Evolutionary conservation across 2,797 vertebrate species (phyloP), one percentile per base, ranked within the genome.

Genomic region (Coendou prehensilis): DNA sequence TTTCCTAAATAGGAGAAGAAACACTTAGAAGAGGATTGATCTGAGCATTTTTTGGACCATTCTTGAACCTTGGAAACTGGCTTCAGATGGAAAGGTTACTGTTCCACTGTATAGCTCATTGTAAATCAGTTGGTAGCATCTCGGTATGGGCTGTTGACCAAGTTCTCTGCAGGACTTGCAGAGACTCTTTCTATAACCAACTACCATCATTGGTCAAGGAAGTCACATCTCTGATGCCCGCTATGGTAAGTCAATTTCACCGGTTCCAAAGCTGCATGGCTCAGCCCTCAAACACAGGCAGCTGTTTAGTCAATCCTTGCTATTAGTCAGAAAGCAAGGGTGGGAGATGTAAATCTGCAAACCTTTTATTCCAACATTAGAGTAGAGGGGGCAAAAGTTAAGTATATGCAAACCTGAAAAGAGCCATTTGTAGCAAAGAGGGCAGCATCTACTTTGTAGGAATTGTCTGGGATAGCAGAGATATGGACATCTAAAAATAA

Each of bases 371-470:
- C 41, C 2, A 76, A 18, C 28, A n/a, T 20, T 73, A 13, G 61
- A 69, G 1, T 64, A 17, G 33, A 82, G 37, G 28, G 2, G 18
- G 23, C 45, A 92, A 81, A 76, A 37, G 33, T 18, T 61, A 81
- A 57, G 30, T 15, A 75, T 0, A 8, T 14, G 15, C 20, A 45
- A 9, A 5, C 47, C 28, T 84, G 52, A 64, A 41, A 78, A 76
- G 18, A 28, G 13, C 5, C 28, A 26, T 61, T 92, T 93, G 47
- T 33, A n/a, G 2, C 17, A 87, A 23, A 52, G 2, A 78, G 41
- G 20, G 3, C 5, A n/a, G 45, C n/a, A 87, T 78, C n/a, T 95
- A 9, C 80, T 95, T 76, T 89, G 50, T 69, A 96, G 59, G 3
- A 83, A 59, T 59, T 73, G 2, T 61, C n/a, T 80, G 61, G 6